Conservation (phyloP, 2,113 vertebrate species). For the Beaufortia kweichowensis region DNA sequence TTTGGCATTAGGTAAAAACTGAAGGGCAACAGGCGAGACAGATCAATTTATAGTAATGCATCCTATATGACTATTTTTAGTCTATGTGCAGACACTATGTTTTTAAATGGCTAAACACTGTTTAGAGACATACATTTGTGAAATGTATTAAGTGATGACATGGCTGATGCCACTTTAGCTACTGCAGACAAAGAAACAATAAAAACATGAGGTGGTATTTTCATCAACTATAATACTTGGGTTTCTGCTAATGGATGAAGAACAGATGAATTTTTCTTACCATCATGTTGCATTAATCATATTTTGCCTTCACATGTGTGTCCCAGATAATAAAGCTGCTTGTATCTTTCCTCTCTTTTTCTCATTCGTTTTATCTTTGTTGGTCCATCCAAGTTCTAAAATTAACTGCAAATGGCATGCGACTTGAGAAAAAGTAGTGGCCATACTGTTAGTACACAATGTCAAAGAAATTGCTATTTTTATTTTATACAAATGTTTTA, state of each 20-base stretch:
- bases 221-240: background rate
- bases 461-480: no score
- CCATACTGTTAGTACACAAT: no score
- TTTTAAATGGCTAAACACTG: no score
- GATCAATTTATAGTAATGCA: background rate
- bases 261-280: conserved; percentile 14
- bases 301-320: conserved; percentile 5
- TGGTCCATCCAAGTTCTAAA: background rate
- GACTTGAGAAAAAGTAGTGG: no score
- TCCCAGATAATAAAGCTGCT: conserved; percentile 3
- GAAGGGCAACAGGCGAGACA: background rate
- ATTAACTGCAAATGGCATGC: no score
- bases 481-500: no score
- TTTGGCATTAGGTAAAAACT: conserved; percentile 4
- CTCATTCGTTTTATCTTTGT: background rate
- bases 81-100: background rate
- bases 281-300: conserved; percentile 6
- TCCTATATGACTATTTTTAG: background rate
- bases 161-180: background rate
- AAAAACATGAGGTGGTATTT: background rate
- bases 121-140: no score
- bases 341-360: conserved; percentile 9
- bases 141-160: background rate
- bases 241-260: background rate
- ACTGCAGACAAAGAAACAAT: background rate